Evolutionary conservation across 2,113 vertebrate species (phyloP).

Genomic region (Helogale parvula): DNA sequence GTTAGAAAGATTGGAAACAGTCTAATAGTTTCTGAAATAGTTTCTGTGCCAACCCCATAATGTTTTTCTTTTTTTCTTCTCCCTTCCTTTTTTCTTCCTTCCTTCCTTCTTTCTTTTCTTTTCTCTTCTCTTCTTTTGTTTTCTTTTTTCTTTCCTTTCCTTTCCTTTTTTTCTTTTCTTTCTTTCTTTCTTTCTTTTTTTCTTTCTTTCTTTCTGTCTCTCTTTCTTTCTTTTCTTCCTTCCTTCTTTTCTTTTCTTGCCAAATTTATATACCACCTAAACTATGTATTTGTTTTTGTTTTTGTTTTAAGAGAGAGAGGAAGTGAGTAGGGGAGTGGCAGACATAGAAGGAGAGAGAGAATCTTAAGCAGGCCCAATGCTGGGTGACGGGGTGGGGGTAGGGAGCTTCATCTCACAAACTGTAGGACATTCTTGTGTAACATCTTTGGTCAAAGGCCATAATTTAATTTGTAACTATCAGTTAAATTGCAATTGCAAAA

Average conservation of each 20-base stretch:
- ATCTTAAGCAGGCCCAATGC: too few relatives aligned
- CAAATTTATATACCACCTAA: background rate
- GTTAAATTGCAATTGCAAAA: conserved; percentile 8
- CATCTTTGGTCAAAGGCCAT: background rate
- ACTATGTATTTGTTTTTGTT: background rate
- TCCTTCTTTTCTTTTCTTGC: background rate
- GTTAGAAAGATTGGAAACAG: background rate
- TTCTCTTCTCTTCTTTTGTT: background rate
- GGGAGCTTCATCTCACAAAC: too few relatives aligned
- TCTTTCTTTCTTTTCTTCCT: background rate
- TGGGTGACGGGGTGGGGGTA: too few relatives aligned
- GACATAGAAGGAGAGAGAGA: too few relatives aligned
- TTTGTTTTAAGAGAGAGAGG: too few relatives aligned
- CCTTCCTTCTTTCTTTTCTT: background rate
- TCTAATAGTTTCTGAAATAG: background rate
- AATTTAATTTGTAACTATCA: background rate
- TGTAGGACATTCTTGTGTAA: background rate
- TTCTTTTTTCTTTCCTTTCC: too few relatives aligned
- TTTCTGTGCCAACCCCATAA: background rate
- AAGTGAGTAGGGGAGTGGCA: too few relatives aligned
- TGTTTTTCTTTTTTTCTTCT: background rate
- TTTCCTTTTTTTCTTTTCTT: background rate
- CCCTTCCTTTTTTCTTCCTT: background rate
- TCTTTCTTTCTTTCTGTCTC: background rate
- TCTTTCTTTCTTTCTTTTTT: background rate